phyloP scores from a whole-genome alignment of 2,888 invertebrate genomes.

The Oegoconia quadripuncta region DNA sequence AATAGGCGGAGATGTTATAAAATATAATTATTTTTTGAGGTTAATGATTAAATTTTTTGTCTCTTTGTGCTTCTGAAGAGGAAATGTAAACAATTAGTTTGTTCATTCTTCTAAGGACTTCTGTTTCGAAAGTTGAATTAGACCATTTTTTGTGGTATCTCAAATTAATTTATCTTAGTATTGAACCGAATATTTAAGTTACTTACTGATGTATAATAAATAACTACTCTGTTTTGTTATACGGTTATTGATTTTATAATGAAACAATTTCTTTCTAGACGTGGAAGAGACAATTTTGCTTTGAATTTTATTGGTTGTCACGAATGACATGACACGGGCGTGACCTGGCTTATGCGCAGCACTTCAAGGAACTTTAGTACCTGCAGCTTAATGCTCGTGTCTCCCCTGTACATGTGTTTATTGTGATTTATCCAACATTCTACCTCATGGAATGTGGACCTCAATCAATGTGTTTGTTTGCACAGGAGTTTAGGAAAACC shows the following conservation, averaged over 20 bases:
- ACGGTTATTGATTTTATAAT: too few species aligned
- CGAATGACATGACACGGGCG: too few species aligned
- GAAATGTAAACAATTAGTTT: slow-evolving; percentile 63
- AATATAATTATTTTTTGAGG: slow-evolving; percentile 73
- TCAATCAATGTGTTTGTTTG: slow-evolving; percentile 45
- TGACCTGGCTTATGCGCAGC: too few species aligned
- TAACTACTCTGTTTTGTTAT: too few species aligned
- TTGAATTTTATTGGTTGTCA: too few species aligned
- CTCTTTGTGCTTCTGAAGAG: slow-evolving; percentile 48
- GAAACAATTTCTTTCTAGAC: too few species aligned
- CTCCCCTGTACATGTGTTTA: too few species aligned
- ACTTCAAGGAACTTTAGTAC: neutral
- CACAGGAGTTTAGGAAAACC: slow-evolving; percentile 57
- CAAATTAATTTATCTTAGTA: neutral
- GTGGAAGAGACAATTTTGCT: too few species aligned
- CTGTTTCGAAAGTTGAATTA: slow-evolving; percentile 12
- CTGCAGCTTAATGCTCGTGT: too few species aligned
- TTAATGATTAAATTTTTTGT: slow-evolving; percentile 60
- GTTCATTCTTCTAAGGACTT: slow-evolving; percentile 10
- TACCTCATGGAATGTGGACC: slow-evolving; percentile 16
- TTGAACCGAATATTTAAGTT: neutral
- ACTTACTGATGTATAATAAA: too few species aligned
- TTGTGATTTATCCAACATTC: neutral
- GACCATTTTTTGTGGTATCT: slow-evolving; percentile 8
- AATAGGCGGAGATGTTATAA: slow-evolving; percentile 77